A percentile compares a stretch with the other conserved stretches of the same genome.
These are phyloP conservation scores for Autographa pulchrina DNA, from an alignment of 2,888 invertebrate genomes.

Conservation along the genomic window DNA sequence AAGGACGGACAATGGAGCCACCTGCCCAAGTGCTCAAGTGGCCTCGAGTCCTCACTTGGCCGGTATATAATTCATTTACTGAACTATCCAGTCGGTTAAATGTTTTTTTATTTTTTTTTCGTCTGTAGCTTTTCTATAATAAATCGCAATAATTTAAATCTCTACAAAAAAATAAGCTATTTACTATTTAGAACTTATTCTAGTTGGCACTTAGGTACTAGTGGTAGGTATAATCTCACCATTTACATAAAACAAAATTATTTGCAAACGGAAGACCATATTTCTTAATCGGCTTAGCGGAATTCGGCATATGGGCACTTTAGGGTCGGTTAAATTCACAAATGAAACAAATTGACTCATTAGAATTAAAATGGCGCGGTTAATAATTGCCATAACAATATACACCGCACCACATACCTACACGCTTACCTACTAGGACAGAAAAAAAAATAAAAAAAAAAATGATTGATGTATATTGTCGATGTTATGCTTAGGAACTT, in stretches of 20 bases:
- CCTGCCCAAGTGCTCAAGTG: slow-evolving; percentile 39
- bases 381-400: slow-evolving; percentile 48
- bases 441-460: slow-evolving; percentile 32
- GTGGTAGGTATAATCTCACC: slow-evolving; percentile 5
- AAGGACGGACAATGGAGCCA: slow-evolving; percentile 38
- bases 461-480: slow-evolving; percentile 17
- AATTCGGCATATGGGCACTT: slow-evolving; percentile 42
- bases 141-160: no score
- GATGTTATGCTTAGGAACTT: slow-evolving; percentile 38
- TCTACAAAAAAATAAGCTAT: no score
- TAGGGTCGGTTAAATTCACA: slow-evolving; percentile 45
- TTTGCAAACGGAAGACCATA: slow-evolving; percentile 40
- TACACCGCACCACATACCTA: slow-evolving; percentile 28
- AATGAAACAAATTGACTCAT: slow-evolving; percentile 45
- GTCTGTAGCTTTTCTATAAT: no score
- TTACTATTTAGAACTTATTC: no score
- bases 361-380: slow-evolving; percentile 51
- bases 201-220: no score
- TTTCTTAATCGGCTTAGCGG: slow-evolving; percentile 51
- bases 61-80: slow-evolving; percentile 4
- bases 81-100: no score
- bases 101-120: no score
- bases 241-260: slow-evolving; percentile 25
- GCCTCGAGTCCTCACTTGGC: slow-evolving; percentile 24
- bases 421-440: background rate